Evolutionary conservation across 2,888 invertebrate species (phyloP).

Genomic region (Fabriciana adippe): DNA sequence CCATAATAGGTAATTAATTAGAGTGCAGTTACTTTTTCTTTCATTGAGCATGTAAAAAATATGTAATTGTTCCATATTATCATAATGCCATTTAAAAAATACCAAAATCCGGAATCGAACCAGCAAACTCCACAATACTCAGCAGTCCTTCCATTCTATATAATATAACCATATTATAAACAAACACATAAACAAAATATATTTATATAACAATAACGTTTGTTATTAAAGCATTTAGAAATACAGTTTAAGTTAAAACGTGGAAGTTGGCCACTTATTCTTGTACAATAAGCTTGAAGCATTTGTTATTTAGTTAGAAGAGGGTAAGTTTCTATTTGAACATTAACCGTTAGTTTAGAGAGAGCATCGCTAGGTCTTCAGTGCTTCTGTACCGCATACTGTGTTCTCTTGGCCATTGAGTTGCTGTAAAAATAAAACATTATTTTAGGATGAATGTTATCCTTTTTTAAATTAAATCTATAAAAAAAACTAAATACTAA

Average conservation of each 20-base stretch:
- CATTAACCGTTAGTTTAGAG: conserved; percentile 43
- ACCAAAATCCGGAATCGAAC: too few relatives aligned
- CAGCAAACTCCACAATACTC: too few relatives aligned
- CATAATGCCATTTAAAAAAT: too few relatives aligned
- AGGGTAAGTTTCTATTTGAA: not conserved
- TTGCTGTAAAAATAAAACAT: conserved; percentile 57
- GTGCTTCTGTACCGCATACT: conserved; percentile 74
- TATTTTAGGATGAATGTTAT: too few relatives aligned
- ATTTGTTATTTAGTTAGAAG: conserved; percentile 6
- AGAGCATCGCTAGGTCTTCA: conserved; percentile 68
- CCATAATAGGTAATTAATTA: too few relatives aligned
- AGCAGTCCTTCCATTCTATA: too few relatives aligned
- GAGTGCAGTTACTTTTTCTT: too few relatives aligned
- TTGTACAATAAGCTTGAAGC: conserved; percentile 4
- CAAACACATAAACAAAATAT: too few relatives aligned
- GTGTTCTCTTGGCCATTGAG: conserved; percentile 80
- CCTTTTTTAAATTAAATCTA: too few relatives aligned
- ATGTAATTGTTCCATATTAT: too few relatives aligned
- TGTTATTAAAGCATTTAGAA: not conserved
- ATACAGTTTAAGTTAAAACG: not conserved
- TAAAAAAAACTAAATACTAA: not conserved
- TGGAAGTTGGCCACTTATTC: not conserved
- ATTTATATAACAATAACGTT: not conserved
- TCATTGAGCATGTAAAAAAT: too few relatives aligned
- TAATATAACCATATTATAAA: too few relatives aligned